Base-by-base conservation (phyloP, 1,140 invertebrate species). In the Lethrus apterus region DNA sequence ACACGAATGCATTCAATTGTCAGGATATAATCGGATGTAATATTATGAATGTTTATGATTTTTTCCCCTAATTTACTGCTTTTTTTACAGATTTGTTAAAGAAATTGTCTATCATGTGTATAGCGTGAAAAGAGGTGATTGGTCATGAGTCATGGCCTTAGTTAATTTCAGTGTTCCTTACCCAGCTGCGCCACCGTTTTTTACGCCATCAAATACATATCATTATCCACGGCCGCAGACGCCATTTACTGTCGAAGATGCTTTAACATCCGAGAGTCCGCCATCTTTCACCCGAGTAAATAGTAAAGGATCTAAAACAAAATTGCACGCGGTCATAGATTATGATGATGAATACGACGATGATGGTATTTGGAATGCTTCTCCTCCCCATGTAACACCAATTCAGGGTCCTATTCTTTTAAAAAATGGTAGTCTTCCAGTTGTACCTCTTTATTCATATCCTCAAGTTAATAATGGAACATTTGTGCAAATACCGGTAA, bases 401-500 rank as follows among this genome's bases (percentile, higher is more conserved):
- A 83, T 88, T 41, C 83, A 86, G 64, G 86, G 86, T 13, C 86
- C 86, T 2, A 85, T 89, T 64, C 79, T 78, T 52, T 55, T 88
- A 48, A 82, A 84, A 64, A 87, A 89, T 65, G 83, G 84, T 47
- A 76, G 76, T 17, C 83, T 87, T 15, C 86, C 87, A 13, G 86
- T 90, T 1, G 84, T 90, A 34, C 87, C 86, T n/a, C 69, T 89
- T 2, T 89, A 86, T 50, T 84, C 85, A 14, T 88, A 89, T 70
- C 80, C 81, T 7, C 81, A 81, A 42, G 64, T 86, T 49, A 86
- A 85, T 64, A 90, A 90, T 67, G 86, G 86, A 46, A 81, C 80
- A 10, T 81, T 88, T 58, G 77, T 89, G 43, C 86, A 89, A 72
- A 89, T 90, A 72, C 86, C 86, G 65, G 87, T 89, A 71, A 87